phyloP scores from a whole-genome alignment of 2,888 invertebrate species.

The Thumatha senex region DNA sequence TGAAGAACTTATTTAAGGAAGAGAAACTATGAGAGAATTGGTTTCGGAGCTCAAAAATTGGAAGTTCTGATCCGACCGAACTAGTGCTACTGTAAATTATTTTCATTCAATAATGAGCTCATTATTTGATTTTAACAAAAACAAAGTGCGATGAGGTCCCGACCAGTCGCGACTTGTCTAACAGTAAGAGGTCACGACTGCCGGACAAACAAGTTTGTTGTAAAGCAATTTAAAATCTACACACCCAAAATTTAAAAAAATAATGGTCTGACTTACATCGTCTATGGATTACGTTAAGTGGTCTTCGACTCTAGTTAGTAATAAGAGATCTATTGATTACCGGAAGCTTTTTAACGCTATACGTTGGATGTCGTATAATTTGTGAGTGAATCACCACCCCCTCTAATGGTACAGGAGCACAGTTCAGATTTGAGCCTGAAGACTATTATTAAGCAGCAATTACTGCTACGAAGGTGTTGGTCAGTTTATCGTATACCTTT shows the following conservation, averaged over 20 bases:
- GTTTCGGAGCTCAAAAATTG: too few relatives aligned
- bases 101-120: background rate
- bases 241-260: slow-evolving; percentile 47
- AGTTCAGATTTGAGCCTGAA: too few relatives aligned
- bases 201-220: slow-evolving; percentile 49
- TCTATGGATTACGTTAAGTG: slow-evolving; percentile 31
- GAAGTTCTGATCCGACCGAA: too few relatives aligned
- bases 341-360: background rate
- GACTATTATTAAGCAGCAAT: too few relatives aligned
- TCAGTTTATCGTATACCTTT: too few relatives aligned
- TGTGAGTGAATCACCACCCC: too few relatives aligned
- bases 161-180: slow-evolving; percentile 49
- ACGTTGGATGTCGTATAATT: background rate
- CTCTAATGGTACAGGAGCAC: too few relatives aligned
- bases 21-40: too few relatives aligned
- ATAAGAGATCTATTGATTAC: slow-evolving; percentile 20
- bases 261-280: slow-evolving; percentile 31
- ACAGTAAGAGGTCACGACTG: slow-evolving; percentile 52
- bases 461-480: too few relatives aligned
- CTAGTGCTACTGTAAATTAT: too few relatives aligned
- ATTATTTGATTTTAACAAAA: slow-evolving; percentile 32
- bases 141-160: slow-evolving; percentile 49
- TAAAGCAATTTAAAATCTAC: slow-evolving; percentile 44
- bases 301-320: slow-evolving; percentile 29
- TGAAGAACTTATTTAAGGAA: too few relatives aligned